Base-by-base conservation (phyloP, 2,113 vertebrate species). In the Brachypodius melanocephalos region DNA sequence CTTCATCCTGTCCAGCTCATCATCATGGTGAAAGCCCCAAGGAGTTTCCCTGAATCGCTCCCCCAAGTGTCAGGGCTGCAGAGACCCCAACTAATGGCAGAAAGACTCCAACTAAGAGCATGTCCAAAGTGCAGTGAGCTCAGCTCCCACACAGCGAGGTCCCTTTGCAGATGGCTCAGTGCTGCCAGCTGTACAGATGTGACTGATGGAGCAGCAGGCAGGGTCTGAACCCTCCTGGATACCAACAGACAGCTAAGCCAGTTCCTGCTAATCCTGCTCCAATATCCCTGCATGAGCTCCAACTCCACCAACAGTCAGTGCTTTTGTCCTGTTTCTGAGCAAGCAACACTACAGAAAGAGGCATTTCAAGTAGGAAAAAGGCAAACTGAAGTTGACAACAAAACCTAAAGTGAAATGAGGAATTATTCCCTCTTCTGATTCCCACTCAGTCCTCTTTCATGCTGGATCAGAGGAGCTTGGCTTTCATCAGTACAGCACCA, bases 341-440 rank as follows among this genome's bases (percentile, higher is more conserved):
- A 88, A 67, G 76, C 40, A 45, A 63, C 4, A 5, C n/a, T 6
- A 71, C 0, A 5, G 38, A 79, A 88, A 88, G 59, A 83, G 59
- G 8, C 52, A 75, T 77, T 89, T 92, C 73, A 84, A 71, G 40
- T 10, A 81, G 16, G 21, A 85, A 66, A 57, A 92, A 81, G 28
- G 19, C 59, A 89, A 90, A 82, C 31, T 92, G 57, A 78, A 81
- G 31, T 48, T 71, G 80, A 92, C 88, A 96, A 88, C 25, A 86
- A 86, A 92, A 96, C 63, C 12, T 48, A 26, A 59, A 92, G 28
- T 10, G 73, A 88, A 94, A 93, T 63, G 52, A 95, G 52, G 78
- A 90, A 92, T 72, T 81, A 68, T 89, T 93, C 57, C 80, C 72
- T 61, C 61, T 96, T 93, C 81, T 90, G 86, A 93, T 90, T 93